A percentile compares a stretch with the other conserved stretches of the same genome.
phyloP scores from a whole-genome alignment of 2,888 invertebrate species.

The Pachymerium ferrugineum region DNA sequence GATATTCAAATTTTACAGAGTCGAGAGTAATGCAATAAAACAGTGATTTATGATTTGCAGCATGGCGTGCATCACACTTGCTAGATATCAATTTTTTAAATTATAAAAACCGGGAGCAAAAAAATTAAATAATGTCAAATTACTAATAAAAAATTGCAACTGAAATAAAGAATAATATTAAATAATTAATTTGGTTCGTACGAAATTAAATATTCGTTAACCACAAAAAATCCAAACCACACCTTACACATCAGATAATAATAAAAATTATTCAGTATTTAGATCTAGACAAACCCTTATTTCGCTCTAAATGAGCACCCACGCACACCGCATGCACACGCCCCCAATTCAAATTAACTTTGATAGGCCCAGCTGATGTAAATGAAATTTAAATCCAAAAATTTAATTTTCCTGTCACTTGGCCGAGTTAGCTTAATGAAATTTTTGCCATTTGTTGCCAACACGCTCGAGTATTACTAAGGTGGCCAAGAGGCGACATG shows the following conservation, averaged over 20 bases:
- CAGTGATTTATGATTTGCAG: conserved; percentile 11
- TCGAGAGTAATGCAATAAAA: conserved; percentile 27
- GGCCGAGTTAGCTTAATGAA: conserved; percentile 33
- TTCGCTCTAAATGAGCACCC: conserved; percentile 15
- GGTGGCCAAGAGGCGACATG: neutral
- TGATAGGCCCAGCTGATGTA: conserved; percentile 30
- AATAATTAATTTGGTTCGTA: neutral
- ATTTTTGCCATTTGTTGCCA: conserved; percentile 35
- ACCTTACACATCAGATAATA: neutral
- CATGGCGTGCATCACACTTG: no score
- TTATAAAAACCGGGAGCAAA: no score
- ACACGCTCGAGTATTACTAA: conserved; percentile 17
- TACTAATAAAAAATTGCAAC: neutral
- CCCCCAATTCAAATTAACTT: conserved; percentile 30
- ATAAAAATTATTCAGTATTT: conserved; percentile 8
- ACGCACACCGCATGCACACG: conserved; percentile 21
- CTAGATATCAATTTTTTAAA: no score
- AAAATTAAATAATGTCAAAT: no score
- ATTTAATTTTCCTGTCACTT: conserved; percentile 34
- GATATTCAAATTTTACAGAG: conserved; percentile 9
- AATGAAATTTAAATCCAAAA: conserved; percentile 34
- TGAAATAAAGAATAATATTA: neutral
- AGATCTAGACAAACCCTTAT: neutral
- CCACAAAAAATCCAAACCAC: neutral
- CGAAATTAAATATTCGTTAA: no score